Evolutionary conservation across 2,888 invertebrate genomes (phyloP).

Genomic region (Cheilosia pagana): DNA sequence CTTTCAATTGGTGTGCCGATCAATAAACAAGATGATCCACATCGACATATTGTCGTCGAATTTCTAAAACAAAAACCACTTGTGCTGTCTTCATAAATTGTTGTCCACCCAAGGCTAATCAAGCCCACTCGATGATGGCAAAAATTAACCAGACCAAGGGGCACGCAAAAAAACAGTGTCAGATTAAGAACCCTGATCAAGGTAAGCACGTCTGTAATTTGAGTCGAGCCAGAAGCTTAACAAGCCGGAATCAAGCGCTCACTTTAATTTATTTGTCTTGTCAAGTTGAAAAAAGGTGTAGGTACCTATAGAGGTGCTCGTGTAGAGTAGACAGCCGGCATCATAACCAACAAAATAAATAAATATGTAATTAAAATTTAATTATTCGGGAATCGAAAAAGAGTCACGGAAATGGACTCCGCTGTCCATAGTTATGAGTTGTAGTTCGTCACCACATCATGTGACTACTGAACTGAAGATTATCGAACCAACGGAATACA

Average conservation of each 20-base stretch:
- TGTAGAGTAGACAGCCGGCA: background rate
- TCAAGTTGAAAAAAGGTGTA: background rate
- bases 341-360: conserved; percentile 1
- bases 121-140: conserved; percentile 14
- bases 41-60: background rate
- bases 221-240: conserved; percentile 19
- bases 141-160: conserved; percentile 11
- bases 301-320: background rate
- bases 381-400: conserved; percentile 47
- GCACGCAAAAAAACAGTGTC: conserved; percentile 18
- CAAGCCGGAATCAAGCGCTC: conserved; percentile 26
- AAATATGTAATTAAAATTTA: conserved; percentile 23
- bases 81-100: background rate
- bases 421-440: background rate
- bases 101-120: conserved; percentile 23
- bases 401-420: conserved; percentile 5
- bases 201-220: conserved; percentile 29
- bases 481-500: background rate
- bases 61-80: conserved; percentile 12
- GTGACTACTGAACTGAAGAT: conserved; percentile 2
- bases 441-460: conserved; percentile 24
- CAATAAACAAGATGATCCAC: background rate
- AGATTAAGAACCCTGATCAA: conserved; percentile 44
- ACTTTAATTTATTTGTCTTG: background rate
- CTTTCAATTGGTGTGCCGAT: conserved; percentile 12